Evolutionary conservation across 2,113 vertebrate species (phyloP), one percentile per base, ranked within the genome.

Genomic region (Triplophysa tibetana): DNA sequence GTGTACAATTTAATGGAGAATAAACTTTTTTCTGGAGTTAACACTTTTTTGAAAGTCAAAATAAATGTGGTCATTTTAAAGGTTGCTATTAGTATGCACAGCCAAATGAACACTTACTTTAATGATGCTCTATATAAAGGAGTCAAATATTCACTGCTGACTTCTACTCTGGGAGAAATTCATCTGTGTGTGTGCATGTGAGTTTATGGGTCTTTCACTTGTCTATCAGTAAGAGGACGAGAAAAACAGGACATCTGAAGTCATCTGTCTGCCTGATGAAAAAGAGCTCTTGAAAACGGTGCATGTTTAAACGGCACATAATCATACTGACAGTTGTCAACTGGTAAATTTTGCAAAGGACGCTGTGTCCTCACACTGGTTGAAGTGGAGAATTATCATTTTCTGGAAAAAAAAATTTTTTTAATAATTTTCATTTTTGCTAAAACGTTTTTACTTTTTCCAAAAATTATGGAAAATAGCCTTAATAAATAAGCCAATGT

Each of bases 21-120:
- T 62, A 82, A 75, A 83, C 70, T 16, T 54, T 70, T 86, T 68
- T 54, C 24, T 58, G 38, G 4, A 58, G 13, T 58, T 26, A 3
- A 70, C 48, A 29, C 26, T 63, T 14, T 10, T 75, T 68, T 60
- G 64, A 24, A 33, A 24, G 48, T 62, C 54, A 78, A 48, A 69
- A 67, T 68, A 50, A 38, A 62, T 80, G 69, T 19, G 26, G 64
- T 21, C 26, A 74, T 43, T 48, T 26, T 80, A 50, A 54, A 83
- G 74, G 54, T 67, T 21, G 33, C 17, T 62, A 80, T 84, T 86
- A 78, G 76, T 72, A 83, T 84, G 80, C 81, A 81, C 52, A 19
- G 58, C 79, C 66, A 54, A 56, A 70, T 70, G 33, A 70, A 70
- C 52, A 14, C 50, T 54, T 26, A 56, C 52, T 72, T 72, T 72